A percentile compares a stretch with the other conserved stretches of the same genome.
Evolutionary conservation across 2,113 vertebrate genomes (phyloP).

Genomic region (Anser cygnoides): DNA sequence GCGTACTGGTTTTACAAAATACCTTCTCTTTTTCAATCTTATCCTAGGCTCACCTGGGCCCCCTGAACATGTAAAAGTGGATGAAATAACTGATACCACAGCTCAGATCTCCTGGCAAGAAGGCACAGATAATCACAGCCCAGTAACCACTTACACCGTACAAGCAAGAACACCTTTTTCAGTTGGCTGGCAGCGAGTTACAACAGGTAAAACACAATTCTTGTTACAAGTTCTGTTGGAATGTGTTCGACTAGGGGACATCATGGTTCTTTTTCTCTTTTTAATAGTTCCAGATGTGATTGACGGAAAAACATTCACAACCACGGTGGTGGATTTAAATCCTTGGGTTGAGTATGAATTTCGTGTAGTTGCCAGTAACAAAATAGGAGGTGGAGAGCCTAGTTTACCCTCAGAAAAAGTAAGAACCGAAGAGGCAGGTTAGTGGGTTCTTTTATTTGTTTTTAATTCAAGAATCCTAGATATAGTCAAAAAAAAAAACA

Average conservation of each 20-base stretch:
- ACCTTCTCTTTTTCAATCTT: background rate
- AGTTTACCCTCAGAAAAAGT: conserved; percentile 92
- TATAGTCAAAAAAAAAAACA: background rate
- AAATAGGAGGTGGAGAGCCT: conserved; percentile 91
- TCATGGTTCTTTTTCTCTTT: background rate
- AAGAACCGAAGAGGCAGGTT: conserved; percentile 95
- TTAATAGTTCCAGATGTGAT: conserved; percentile 87
- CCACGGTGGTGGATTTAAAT: conserved; percentile 92
- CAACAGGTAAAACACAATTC: conserved; percentile 81
- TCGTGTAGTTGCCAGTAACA: conserved; percentile 91
- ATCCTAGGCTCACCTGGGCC: conserved; percentile 89
- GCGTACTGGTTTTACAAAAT: background rate
- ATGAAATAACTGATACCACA: conserved; percentile 92
- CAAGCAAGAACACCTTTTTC: conserved; percentile 92
- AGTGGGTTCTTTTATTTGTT: conserved; percentile 78
- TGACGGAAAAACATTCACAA: conserved; percentile 87
- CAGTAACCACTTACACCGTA: conserved; percentile 86
- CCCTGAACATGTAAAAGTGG: conserved; percentile 86
- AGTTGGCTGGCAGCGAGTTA: conserved; percentile 91
- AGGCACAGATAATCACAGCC: conserved; percentile 91
- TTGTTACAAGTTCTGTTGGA: background rate
- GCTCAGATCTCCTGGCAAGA: conserved; percentile 92
- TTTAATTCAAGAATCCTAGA: conserved; percentile 18
- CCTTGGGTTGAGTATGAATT: conserved; percentile 99
- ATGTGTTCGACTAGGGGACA: background rate